A percentile compares a stretch with the other conserved stretches of the same genome.
phyloP scores from a whole-genome alignment of 2,888 invertebrate species.

The Melieria omissa region DNA sequence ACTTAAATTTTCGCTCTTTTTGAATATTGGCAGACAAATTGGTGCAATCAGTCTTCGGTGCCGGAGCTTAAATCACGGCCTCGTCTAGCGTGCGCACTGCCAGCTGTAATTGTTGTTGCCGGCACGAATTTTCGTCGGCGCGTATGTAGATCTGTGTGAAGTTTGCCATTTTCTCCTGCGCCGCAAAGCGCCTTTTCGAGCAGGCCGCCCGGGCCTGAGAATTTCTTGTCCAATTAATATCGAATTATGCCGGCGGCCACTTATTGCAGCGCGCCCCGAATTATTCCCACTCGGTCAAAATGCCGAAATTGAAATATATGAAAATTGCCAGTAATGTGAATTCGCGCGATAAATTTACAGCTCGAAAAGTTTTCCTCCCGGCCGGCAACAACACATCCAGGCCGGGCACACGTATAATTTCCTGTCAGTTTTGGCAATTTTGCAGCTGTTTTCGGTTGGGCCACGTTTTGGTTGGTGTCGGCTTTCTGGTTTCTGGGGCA shows the following conservation, averaged over 20 bases:
- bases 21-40: constrained; percentile 53
- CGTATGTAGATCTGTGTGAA: background rate
- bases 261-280: constrained; percentile 11
- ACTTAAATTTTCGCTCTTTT: constrained; percentile 32
- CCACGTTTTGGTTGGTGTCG: no score
- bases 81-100: no score
- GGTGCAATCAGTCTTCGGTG: constrained; percentile 56
- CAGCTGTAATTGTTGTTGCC: no score
- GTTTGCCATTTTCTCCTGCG: constrained; percentile 4
- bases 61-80: constrained; percentile 22
- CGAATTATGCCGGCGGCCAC: constrained; percentile 31
- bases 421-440: constrained; percentile 33
- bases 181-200: background rate
- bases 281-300: background rate
- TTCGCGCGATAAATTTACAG: constrained; percentile 33
- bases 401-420: constrained; percentile 48
- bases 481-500: no score
- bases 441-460: constrained; percentile 25
- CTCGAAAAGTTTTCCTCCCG: constrained; percentile 5
- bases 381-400: constrained; percentile 35
- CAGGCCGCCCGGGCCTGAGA: constrained; percentile 11
- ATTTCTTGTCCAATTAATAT: constrained; percentile 35
- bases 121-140: constrained; percentile 1
- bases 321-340: constrained; percentile 35
- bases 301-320: constrained; percentile 31